Base-by-base conservation (phyloP, 2,797 vertebrate species). In the Menidia menidia region DNA sequence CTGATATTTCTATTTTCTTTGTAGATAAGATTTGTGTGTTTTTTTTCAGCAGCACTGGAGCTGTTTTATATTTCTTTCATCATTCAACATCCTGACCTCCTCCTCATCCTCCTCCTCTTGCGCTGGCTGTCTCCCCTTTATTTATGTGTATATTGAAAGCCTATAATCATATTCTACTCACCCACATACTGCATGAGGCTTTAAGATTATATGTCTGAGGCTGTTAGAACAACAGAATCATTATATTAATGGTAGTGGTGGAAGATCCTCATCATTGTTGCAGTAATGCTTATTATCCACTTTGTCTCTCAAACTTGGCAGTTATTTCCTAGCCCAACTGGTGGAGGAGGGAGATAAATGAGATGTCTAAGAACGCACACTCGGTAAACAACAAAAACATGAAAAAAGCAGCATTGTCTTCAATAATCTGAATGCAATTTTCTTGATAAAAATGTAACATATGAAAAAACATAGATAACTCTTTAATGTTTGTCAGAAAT, bases 91-190 rank as follows among this genome's bases (percentile, higher is more conserved):
- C 73, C 47, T 63, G 30, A 42, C 48, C 45, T 75, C 62, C 67
- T 82, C 60, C 57, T 64, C 54, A 41, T 64, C 73, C 41, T 64
- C 65, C 68, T 56, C 63, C 48, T 53, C 72, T 63, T 19, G 18
- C 47, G 47, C 71, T 60, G 42, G 45, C 75, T 63, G 75, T 73
- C 70, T 76, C 71, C 67, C 60, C 71, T 77, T 71, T 87, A 83
- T 88, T 84, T 85, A 85, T 82, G 78, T 86, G 61, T 60, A 66
- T 84, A 87, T 87, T 88, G 77, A 88, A 89, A 91, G 85, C 78
- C 85, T 80, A 78, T 91, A 91, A 91, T 91, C 88, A 92, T 84
- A 82, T 88, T 86, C 88, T 82, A 81, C 85, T 85, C 89, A 66
- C 88, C 88, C 83, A 84, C 89, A 73, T 70, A 79, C 74, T 71